Conservation (phyloP, 2,113 vertebrate species). For the Stigmatopora nigra region DNA sequence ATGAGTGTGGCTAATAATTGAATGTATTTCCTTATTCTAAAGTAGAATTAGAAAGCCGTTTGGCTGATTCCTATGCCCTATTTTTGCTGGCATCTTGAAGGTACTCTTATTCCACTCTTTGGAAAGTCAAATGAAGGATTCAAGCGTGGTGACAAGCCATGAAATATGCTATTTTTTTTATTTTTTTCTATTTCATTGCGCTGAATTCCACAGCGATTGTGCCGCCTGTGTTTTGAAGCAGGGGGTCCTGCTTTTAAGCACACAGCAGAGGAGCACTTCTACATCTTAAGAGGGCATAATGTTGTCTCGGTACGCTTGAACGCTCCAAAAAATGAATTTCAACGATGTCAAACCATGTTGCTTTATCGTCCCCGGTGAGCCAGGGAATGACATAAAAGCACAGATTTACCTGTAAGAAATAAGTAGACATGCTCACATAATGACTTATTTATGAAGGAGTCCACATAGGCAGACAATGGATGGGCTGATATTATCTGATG, state of each 20-base stretch:
- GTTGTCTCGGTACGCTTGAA: conserved; percentile 48
- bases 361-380: conserved; percentile 38
- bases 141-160: conserved; percentile 35
- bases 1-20: no score
- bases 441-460: conserved; percentile 5
- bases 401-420: conserved; percentile 24
- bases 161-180: conserved; percentile 47
- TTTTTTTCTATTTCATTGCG: conserved; percentile 41
- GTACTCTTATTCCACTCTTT: neutral
- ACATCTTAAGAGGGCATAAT: conserved; percentile 49
- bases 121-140: conserved; percentile 21
- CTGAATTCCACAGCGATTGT: conserved; percentile 24
- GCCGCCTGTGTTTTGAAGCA: conserved; percentile 14
- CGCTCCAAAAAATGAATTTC: conserved; percentile 43
- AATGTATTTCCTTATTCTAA: neutral
- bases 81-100: neutral
- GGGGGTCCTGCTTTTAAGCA: conserved; percentile 37
- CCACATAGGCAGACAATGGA: neutral
- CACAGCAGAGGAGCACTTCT: conserved; percentile 40
- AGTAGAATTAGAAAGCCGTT: neutral
- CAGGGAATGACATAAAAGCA: conserved; percentile 34
- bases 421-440: conserved; percentile 6
- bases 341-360: conserved; percentile 37
- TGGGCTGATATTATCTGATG: neutral
- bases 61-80: neutral